phyloP scores from a whole-genome alignment of 2,888 invertebrate genomes.

The Troides aeacus region DNA sequence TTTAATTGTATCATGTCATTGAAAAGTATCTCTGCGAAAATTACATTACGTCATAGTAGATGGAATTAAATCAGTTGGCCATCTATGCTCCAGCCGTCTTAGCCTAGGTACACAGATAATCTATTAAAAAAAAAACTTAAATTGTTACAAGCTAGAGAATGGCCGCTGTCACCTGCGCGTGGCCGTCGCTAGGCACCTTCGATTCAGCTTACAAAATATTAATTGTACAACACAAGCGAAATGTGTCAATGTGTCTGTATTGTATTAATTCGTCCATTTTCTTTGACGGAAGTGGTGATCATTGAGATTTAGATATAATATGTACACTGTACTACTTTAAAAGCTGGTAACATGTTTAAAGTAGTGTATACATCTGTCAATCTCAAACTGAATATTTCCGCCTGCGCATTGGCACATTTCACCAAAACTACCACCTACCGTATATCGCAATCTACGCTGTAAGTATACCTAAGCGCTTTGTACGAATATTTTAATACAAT shows the following conservation, averaged over 20 bases:
- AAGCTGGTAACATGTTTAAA: too few relatives aligned
- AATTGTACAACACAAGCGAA: constrained; percentile 36
- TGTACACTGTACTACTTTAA: too few relatives aligned
- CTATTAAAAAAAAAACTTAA: background rate
- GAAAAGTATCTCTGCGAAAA: background rate
- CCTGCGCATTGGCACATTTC: constrained; percentile 30
- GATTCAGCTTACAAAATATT: constrained; percentile 63
- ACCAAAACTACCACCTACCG: background rate
- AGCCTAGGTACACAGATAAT: background rate
- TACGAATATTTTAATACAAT: constrained; percentile 32
- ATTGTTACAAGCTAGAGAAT: constrained; percentile 8
- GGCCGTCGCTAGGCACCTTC: constrained; percentile 56
- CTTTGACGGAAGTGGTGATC: too few relatives aligned
- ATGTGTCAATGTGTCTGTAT: constrained; percentile 40
- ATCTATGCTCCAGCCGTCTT: background rate
- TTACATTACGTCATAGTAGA: background rate
- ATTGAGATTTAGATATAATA: too few relatives aligned
- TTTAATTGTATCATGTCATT: background rate
- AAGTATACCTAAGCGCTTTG: constrained; percentile 39
- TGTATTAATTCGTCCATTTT: background rate
- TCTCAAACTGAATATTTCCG: background rate
- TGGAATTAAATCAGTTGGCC: background rate
- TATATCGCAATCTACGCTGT: constrained; percentile 31
- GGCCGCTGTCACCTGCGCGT: constrained; percentile 4
- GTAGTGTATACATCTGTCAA: background rate